Percentiles rank a stretch among this genome's conserved stretches.
phyloP scores from a whole-genome alignment of 2,113 vertebrate species.

The Corythornis vintsioides region DNA sequence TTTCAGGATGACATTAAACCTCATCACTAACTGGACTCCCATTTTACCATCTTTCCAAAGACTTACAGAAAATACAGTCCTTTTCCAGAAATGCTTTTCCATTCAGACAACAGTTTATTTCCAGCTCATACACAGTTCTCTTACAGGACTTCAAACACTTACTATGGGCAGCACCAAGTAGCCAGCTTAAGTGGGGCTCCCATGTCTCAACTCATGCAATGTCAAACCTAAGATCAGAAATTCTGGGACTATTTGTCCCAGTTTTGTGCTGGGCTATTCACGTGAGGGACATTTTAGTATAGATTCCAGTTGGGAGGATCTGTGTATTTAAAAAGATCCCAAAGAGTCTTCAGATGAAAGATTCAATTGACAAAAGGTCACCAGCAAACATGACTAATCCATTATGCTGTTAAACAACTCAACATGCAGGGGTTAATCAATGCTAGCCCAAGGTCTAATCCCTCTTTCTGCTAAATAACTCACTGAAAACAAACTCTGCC shows the following conservation, averaged over 20 bases:
- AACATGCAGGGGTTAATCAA: constrained; percentile 69
- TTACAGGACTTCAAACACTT: rapidly evolving
- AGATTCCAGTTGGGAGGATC: not conserved
- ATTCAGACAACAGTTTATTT: rapidly evolving
- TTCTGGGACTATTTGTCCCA: not conserved
- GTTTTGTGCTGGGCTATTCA: not conserved
- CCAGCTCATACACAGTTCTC: not conserved
- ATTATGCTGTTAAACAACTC: constrained; percentile 65
- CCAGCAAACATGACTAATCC: constrained; percentile 52
- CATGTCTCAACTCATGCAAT: not conserved
- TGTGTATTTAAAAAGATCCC: not conserved
- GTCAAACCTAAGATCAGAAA: not conserved
- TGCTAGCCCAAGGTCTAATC: constrained; percentile 44
- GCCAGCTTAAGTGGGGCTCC: rapidly evolving
- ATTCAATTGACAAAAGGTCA: constrained; percentile 53
- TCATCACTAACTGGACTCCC: not conserved
- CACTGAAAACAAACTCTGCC: constrained; percentile 26
- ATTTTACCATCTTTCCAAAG: not conserved
- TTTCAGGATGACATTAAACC: not conserved
- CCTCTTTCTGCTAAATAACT: constrained; percentile 38
- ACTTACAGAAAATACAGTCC: not conserved
- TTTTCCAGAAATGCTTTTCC: not conserved
- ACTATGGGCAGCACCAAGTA: not conserved
- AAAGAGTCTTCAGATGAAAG: constrained; percentile 6
- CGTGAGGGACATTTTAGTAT: not conserved